Conservation (phyloP, 1,140 invertebrate genomes). For the Drosophila biarmipes region DNA sequence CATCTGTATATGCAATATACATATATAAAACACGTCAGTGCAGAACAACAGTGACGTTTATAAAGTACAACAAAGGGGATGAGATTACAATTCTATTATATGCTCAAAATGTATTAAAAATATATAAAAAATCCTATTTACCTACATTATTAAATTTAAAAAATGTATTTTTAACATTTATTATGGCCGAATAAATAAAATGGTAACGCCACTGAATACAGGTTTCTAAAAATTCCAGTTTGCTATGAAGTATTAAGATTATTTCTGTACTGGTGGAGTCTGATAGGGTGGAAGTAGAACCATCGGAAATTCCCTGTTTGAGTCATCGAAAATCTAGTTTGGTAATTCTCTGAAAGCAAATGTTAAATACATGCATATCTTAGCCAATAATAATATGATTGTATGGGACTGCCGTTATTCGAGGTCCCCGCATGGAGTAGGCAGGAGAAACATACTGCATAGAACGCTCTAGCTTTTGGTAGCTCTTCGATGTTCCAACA, state of each 20-base stretch:
- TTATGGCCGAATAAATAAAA: background rate
- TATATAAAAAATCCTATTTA: background rate
- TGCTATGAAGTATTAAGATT: conserved; percentile 12
- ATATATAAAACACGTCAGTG: conserved; percentile 1
- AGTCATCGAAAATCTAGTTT: conserved; percentile 8
- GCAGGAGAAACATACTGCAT: conserved; percentile 77
- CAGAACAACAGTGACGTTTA: background rate
- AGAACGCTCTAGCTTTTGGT: conserved; percentile 69
- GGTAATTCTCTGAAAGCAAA: background rate
- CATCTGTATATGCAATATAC: too few relatives aligned
- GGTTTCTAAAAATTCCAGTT: conserved; percentile 51
- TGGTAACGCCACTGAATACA: conserved; percentile 12
- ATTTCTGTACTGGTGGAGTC: background rate
- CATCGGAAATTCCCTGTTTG: conserved; percentile 8
- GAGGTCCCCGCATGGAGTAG: conserved; percentile 69
- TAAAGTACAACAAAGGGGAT: background rate
- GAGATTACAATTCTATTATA: background rate
- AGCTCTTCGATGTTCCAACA: conserved; percentile 21
- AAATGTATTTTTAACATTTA: background rate
- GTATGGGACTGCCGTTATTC: conserved; percentile 69
- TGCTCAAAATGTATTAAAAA: background rate
- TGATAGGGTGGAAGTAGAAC: background rate
- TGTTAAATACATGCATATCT: background rate
- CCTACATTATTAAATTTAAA: background rate
- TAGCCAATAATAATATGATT: conserved; percentile 73